Evolutionary conservation across 53 echinoderm and acorn worm genomes (phyloP).

Genomic region (Paracentrotus lividus): DNA sequence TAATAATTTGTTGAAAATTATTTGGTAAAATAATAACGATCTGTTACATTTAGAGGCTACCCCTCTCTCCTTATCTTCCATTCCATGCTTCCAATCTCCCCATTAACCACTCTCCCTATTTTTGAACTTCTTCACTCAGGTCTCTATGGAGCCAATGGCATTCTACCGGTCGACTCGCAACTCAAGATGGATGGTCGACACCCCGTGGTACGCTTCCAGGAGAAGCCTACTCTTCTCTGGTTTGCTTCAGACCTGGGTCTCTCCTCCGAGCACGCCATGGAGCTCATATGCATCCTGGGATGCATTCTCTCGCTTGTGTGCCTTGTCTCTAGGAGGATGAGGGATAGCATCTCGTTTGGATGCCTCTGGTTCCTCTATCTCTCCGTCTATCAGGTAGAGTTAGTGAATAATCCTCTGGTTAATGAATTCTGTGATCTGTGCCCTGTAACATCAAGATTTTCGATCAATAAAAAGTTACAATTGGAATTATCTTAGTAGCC

Average conservation of each 20-base stretch:
- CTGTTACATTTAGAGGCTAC: too few relatives aligned
- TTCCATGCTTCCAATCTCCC: background rate
- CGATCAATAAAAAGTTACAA: too few relatives aligned
- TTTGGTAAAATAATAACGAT: too few relatives aligned
- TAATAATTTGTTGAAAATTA: too few relatives aligned
- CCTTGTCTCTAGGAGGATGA: conserved; percentile 83
- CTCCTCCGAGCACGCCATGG: conserved; percentile 84
- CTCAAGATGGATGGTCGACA: conserved; percentile 75
- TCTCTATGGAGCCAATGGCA: conserved; percentile 90
- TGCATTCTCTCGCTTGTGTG: conserved; percentile 76
- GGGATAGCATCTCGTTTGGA: conserved; percentile 83
- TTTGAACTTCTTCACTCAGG: conserved; percentile 80
- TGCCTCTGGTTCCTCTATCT: conserved; percentile 92
- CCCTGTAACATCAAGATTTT: too few relatives aligned
- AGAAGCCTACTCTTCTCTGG: conserved; percentile 89
- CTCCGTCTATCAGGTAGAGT: conserved; percentile 88
- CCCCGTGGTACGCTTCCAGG: conserved; percentile 75
- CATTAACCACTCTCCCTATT: background rate
- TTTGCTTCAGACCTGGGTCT: conserved; percentile 81
- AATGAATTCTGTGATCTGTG: too few relatives aligned
- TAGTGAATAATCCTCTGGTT: too few relatives aligned
- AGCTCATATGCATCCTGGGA: conserved; percentile 89
- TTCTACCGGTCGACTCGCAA: conserved; percentile 80
- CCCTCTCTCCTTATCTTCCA: background rate
- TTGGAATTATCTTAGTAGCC: too few relatives aligned